These are phyloP conservation scores for Pseudoips prasinana DNA, from an alignment of 2,888 invertebrate species.

Conservation along the genomic window DNA sequence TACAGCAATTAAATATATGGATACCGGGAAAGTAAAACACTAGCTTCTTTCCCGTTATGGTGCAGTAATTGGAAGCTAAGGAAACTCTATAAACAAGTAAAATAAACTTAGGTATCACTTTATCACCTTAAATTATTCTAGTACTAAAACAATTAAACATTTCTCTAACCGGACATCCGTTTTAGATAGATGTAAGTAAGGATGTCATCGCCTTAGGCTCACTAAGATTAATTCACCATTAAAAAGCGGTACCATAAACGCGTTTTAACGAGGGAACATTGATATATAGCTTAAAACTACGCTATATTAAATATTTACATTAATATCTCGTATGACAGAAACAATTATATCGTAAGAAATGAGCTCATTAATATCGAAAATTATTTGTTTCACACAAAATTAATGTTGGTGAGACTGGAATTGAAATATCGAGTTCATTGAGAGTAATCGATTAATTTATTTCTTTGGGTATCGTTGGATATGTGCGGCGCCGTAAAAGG, in stretches of 20 bases:
- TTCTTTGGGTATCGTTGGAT: conserved; percentile 9
- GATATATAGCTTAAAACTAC: conserved; percentile 34
- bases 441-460: conserved; percentile 10
- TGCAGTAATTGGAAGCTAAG: conserved; percentile 11
- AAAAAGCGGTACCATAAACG: conserved; percentile 34
- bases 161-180: conserved; percentile 67
- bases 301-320: conserved; percentile 36
- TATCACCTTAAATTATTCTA: conserved; percentile 12
- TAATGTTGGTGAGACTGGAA: conserved; percentile 21
- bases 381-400: conserved; percentile 25
- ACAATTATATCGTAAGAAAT: conserved; percentile 33
- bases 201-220: conserved; percentile 56
- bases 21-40: conserved; percentile 1
- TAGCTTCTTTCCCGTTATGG: background rate
- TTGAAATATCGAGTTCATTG: conserved; percentile 22
- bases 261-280: conserved; percentile 34
- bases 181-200: conserved; percentile 45
- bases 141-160: conserved; percentile 51
- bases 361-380: conserved; percentile 31
- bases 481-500: conserved; percentile 12
- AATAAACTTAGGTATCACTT: conserved; percentile 13
- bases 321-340: conserved; percentile 32
- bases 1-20: too few species aligned
- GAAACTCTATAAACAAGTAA: conserved; percentile 17
- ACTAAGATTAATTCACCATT: conserved; percentile 48